Conservation (phyloP, 1,140 invertebrate genomes). For the Ephestia elutella region DNA sequence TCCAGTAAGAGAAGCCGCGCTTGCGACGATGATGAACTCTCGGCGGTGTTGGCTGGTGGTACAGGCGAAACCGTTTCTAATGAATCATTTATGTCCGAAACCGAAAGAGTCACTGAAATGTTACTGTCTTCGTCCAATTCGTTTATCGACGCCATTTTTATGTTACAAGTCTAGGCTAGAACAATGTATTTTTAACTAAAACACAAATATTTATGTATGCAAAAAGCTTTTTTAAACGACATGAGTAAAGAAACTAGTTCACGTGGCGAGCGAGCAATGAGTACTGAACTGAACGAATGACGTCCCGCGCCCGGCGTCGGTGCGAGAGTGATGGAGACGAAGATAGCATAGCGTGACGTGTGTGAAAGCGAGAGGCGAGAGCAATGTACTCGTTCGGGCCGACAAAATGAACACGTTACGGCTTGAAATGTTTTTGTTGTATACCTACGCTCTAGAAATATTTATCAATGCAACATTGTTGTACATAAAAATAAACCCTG, state of each 20-base stretch:
- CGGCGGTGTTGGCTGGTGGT: not conserved
- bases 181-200: constrained; percentile 5
- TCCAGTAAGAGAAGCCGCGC: not conserved
- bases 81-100: constrained; percentile 5
- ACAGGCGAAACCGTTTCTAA: constrained; percentile 4
- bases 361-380: constrained; percentile 1
- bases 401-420: no score
- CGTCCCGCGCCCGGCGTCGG: not conserved
- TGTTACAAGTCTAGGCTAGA: constrained; percentile 3
- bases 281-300: not conserved
- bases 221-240: constrained; percentile 5
- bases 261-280: no score
- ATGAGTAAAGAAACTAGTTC: constrained; percentile 1
- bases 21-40: constrained; percentile 5
- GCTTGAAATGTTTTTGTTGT: no score
- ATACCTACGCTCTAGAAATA: no score
- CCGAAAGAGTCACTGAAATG: no score
- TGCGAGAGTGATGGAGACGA: no score
- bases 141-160: not conserved
- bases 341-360: not conserved
- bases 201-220: constrained; percentile 4
- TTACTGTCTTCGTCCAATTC: constrained; percentile 1
- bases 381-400: not conserved
- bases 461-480: no score
- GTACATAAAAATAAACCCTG: no score